Base-by-base conservation (phyloP, 1,140 invertebrate species). In the Microplitis demolitor region DNA sequence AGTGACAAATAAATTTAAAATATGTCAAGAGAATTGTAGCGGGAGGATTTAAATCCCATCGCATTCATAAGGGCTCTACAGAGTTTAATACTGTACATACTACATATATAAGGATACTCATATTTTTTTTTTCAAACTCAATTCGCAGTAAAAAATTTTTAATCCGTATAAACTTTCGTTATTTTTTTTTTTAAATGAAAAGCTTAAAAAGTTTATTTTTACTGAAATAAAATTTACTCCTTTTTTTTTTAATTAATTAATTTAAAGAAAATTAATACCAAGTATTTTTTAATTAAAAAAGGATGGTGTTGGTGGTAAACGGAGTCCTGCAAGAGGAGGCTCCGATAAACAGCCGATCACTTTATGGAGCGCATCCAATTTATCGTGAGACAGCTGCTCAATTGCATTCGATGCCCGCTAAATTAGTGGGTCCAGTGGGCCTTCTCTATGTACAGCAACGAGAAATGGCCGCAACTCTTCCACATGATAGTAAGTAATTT, bases 391-490 rank as follows among this genome's bases (percentile, higher is more conserved):
- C 92, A 31, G 94, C 94, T 0, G 90, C 91, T 8, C 93, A 95
- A 83, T 85, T 96, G 72, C 88, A 94, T 74, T 90, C 90, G 58
- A 92, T 94, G 71, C 92, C 92, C 11, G 90, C 91, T 54, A 92
- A 95, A 87, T 91, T 94, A 50, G 90, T 97, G 45, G 93, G 94
- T 3, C 93, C 95, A 0, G 90, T 93, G 34, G 95, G 95, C 2
- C 88, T 97, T 11, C 89, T 98, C 34, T 98, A 97, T 85, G 93
- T 98, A 2, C 91, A 90, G 58, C 96, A 98, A 83, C 88, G 96
- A 80, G 97, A 98, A 88, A 91, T 96, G 87, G 97, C 95, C 8
- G 94, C 94, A 11, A 96, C 95, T 4, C 90, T 93, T 56, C 95
- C 96, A 31, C 93, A 96, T 82, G 96, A 98, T 87, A 97, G 94